These are phyloP conservation scores for Latrodectus elegans DNA, from an alignment of 2,888 invertebrate species.

Conservation along the genomic window DNA sequence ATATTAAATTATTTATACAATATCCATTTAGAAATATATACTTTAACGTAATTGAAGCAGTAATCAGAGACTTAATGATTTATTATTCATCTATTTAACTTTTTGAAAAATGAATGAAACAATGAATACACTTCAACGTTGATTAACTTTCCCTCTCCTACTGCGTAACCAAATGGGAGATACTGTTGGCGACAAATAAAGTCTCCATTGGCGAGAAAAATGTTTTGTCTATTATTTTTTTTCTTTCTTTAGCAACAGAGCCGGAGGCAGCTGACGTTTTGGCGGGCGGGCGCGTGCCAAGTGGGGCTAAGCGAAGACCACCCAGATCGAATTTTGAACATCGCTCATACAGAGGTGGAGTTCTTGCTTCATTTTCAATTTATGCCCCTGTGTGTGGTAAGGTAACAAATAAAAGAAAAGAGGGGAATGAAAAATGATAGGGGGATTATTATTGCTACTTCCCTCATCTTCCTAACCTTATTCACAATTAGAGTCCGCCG, in stretches of 20 bases:
- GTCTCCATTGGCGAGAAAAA: neutral
- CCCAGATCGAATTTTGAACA: conserved; percentile 20
- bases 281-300: conserved; percentile 18
- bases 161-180: neutral
- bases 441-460: too few species aligned
- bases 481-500: too few species aligned
- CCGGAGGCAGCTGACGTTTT: conserved; percentile 4
- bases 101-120: neutral
- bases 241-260: neutral
- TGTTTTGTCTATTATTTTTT: neutral
- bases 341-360: conserved; percentile 38
- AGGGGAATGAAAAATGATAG: neutral
- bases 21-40: too few species aligned
- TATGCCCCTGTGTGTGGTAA: conserved; percentile 40
- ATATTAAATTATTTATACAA: too few species aligned
- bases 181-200: neutral
- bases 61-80: too few species aligned
- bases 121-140: neutral
- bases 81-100: too few species aligned
- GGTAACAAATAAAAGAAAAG: conserved; percentile 6
- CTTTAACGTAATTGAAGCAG: too few species aligned
- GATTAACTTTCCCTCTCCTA: neutral
- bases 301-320: conserved; percentile 6
- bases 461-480: too few species aligned
- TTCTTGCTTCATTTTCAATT: conserved; percentile 44